These are phyloP conservation scores for Pocota personata DNA, from an alignment of 2,888 invertebrate genomes.

Conservation along the genomic window DNA sequence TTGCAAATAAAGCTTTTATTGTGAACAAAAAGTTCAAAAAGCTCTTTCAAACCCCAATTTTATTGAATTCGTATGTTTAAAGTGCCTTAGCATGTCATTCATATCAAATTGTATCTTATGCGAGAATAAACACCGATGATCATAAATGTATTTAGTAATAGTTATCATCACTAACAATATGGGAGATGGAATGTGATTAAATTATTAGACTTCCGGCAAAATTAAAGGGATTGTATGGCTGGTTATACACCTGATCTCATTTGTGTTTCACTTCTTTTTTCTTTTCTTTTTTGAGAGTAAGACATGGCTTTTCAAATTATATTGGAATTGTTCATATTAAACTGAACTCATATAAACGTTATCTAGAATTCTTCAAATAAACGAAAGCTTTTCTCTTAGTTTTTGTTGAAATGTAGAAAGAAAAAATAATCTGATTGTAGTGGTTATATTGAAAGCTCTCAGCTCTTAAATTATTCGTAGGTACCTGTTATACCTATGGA, in stretches of 20 bases:
- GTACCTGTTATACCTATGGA: background rate
- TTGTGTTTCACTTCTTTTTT: background rate
- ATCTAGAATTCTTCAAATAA: conserved; percentile 16
- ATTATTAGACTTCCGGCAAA: background rate
- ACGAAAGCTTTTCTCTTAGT: conserved; percentile 21
- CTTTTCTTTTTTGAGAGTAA: background rate
- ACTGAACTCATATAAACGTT: background rate
- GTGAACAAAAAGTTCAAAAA: conserved; percentile 63
- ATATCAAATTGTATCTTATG: conserved; percentile 17
- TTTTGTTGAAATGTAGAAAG: background rate
- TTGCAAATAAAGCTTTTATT: conserved; percentile 62
- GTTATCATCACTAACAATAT: background rate
- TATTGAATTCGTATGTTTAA: conserved; percentile 17
- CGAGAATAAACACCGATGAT: background rate
- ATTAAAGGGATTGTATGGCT: background rate
- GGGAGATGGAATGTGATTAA: background rate
- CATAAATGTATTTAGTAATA: background rate
- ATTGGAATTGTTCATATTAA: background rate
- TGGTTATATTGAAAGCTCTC: background rate
- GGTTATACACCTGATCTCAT: background rate
- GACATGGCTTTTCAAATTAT: background rate
- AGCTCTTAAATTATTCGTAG: conserved; percentile 2
- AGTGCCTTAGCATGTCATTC: conserved; percentile 15
- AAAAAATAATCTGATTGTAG: background rate
- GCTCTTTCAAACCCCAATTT: conserved; percentile 49